Percentiles rank a stretch among this genome's conserved stretches.
Evolutionary conservation across 2,113 vertebrate species (phyloP).

Genomic region (Dromiciops gliroides): DNA sequence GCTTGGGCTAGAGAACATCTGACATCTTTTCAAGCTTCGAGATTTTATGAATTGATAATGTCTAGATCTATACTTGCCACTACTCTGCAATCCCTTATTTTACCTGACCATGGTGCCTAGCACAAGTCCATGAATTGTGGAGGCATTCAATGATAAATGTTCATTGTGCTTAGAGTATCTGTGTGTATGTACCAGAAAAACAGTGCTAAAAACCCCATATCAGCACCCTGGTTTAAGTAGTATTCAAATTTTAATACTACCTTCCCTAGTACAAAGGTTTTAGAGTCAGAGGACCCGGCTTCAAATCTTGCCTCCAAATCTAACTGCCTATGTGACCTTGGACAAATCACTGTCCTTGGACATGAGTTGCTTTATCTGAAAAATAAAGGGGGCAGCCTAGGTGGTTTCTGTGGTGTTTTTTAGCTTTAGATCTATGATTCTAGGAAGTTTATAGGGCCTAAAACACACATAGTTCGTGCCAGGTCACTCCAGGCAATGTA

Average conservation of each 20-base stretch:
- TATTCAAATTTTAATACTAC: neutral
- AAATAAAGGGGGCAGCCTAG: neutral
- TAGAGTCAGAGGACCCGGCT: neutral
- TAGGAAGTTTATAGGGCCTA: neutral
- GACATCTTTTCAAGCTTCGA: neutral
- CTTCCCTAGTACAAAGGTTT: neutral
- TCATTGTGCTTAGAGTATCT: neutral
- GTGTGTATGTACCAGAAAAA: neutral
- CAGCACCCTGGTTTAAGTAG: neutral
- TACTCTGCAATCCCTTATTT: neutral
- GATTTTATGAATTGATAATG: neutral
- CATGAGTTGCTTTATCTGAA: neutral
- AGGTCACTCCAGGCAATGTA: neutral
- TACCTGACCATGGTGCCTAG: neutral
- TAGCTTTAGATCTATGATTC: neutral
- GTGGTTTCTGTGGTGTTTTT: neutral
- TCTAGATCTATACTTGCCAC: neutral
- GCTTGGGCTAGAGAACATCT: neutral
- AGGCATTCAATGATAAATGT: constrained; percentile 29
- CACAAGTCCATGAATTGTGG: neutral
- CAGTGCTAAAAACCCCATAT: neutral
- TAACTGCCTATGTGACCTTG: neutral
- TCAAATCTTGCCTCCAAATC: neutral
- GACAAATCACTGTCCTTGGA: neutral
- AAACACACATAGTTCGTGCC: neutral